Base-by-base conservation (phyloP, 1,140 invertebrate genomes). In the Drosophila biarmipes region DNA sequence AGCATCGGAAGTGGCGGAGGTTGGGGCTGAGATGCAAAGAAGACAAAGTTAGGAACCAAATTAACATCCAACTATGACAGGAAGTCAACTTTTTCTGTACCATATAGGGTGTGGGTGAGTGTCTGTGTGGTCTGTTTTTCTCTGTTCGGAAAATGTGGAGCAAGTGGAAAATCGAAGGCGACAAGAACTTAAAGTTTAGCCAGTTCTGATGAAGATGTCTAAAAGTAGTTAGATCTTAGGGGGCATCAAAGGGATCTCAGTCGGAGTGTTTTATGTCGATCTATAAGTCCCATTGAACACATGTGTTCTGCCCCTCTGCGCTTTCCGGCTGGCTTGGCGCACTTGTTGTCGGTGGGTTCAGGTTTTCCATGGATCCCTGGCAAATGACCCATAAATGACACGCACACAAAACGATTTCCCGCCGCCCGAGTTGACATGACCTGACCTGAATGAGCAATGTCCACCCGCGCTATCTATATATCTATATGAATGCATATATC, bases 371-470 rank as follows among this genome's bases (percentile, higher is more conserved):
- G 63, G 8, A 17, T 31, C 38, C 42, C 46, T 53, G 66, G 58
- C 55, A 86, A 85, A 81, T 86, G 81, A 87, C 82, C 81, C 78
- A 81, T 81, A 86, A 86, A 75, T 67, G 80, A 78, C 63, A 66
- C 55, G 53, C 42, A 58, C 55, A 76, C 37, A 63, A 78, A 73
- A 78, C 57, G 69, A 69, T 69, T 55, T 67, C 40, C 63, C 63
- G 48, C 49, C 51, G 64, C 63, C 66, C 34, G 62, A 37, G 63
- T 54, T 69, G 66, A 61, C 63, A 61, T 62, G 58, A 57, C 34
- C 51, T 69, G 71, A 71, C 62, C 73, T 55, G 73, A 76, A 68
- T 76, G 73, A 76, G 73, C 73, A 77, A 76, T 53, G 73, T 74
- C 68, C 71, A 38, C 29, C 40, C 55, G 38, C 62, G 45, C 48